These are phyloP conservation scores for Ophonus ardosiacus DNA, from an alignment of 2,888 invertebrate genomes.

Conservation along the genomic window DNA sequence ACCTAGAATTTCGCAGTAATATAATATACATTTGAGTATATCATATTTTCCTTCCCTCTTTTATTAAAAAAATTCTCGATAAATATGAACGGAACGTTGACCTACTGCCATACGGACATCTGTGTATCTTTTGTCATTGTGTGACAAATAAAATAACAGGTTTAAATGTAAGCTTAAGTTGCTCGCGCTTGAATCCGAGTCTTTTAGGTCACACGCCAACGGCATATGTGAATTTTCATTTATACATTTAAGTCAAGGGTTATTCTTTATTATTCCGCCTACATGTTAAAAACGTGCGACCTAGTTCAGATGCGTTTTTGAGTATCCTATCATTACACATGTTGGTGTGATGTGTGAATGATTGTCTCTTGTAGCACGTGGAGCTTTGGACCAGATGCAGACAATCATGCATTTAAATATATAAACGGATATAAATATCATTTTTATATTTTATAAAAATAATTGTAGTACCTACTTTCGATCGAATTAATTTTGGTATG, in stretches of 20 bases:
- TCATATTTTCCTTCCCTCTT: no score
- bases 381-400: background rate
- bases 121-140: background rate
- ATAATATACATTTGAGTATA: no score
- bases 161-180: background rate
- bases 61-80: no score
- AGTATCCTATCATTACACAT: background rate
- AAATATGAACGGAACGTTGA: no score
- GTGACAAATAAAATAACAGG: background rate
- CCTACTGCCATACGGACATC: background rate
- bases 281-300: background rate
- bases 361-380: background rate
- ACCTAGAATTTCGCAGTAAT: no score
- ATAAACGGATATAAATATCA: no score
- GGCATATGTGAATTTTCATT: background rate
- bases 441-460: no score
- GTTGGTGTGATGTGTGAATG: background rate
- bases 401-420: background rate
- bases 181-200: background rate
- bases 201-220: background rate
- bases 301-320: background rate
- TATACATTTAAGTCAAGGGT: background rate
- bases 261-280: background rate
- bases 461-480: no score
- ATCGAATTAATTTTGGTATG: no score